phyloP scores from a whole-genome alignment of 1,140 invertebrate genomes.

The Adoxophyes honmai region DNA sequence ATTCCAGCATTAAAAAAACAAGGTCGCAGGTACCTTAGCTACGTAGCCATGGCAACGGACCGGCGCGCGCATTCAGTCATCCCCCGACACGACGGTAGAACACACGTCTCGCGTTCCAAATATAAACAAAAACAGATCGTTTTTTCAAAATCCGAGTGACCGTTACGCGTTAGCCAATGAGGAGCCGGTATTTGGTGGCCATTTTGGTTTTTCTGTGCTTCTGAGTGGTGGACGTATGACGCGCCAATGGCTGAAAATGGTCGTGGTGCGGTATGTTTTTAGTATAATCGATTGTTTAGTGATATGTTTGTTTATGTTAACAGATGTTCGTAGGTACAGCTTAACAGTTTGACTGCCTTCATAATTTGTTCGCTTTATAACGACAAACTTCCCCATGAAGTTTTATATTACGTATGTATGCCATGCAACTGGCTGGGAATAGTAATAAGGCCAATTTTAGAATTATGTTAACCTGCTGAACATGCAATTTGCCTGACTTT shows the following conservation, averaged over 20 bases:
- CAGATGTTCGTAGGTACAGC: no score
- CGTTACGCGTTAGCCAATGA: background rate
- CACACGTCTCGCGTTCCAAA: constrained; percentile 34
- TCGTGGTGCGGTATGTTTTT: constrained; percentile 38
- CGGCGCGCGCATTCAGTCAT: constrained; percentile 63
- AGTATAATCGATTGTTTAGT: background rate
- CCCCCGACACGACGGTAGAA: constrained; percentile 30
- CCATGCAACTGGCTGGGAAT: no score
- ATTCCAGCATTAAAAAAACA: background rate
- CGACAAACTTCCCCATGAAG: no score
- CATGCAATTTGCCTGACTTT: no score
- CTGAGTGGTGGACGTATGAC: constrained; percentile 18
- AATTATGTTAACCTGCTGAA: no score
- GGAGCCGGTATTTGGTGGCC: constrained; percentile 16
- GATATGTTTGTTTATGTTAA: no score
- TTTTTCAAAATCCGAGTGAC: constrained; percentile 14
- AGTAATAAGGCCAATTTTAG: no score
- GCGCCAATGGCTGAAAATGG: constrained; percentile 47
- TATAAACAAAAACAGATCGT: constrained; percentile 42
- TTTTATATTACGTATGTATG: no score
- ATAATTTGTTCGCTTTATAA: no score
- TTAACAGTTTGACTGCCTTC: no score
- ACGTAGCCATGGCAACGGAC: constrained; percentile 46
- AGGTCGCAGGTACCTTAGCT: constrained; percentile 23
- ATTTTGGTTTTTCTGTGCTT: background rate